Evolutionary conservation across 1,140 invertebrate species (phyloP).

Genomic region (Tigriopus japonicus): DNA sequence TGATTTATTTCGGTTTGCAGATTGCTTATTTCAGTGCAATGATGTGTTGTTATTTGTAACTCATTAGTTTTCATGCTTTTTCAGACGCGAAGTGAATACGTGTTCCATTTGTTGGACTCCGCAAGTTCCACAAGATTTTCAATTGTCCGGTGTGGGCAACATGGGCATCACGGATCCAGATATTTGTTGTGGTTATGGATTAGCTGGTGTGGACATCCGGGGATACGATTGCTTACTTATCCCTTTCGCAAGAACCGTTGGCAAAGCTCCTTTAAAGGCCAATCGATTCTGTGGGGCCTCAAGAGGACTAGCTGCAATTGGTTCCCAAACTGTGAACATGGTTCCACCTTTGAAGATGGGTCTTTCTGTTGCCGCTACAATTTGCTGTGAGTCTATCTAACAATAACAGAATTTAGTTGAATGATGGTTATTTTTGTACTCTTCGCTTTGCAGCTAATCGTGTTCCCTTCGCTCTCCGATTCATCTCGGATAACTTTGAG

Average conservation of each 20-base stretch:
- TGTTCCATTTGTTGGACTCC: conserved; percentile 5
- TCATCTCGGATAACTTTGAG: conserved; percentile 2
- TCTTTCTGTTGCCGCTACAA: background rate
- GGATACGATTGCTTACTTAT: background rate
- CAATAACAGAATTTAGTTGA: background rate
- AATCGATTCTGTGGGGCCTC: conserved; percentile 8
- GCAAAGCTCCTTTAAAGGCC: background rate
- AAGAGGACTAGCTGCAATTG: background rate
- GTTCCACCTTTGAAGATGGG: background rate
- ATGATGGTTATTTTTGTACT: background rate
- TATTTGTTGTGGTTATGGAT: conserved; percentile 2
- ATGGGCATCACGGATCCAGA: conserved; percentile 3
- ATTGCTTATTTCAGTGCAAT: background rate
- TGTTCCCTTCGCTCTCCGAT: background rate
- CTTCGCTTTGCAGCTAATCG: background rate
- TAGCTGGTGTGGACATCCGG: background rate
- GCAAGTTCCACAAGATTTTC: background rate
- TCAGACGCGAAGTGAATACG: conserved; percentile 3
- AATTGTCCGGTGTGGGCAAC: background rate
- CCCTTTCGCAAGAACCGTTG: background rate
- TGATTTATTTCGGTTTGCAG: background rate
- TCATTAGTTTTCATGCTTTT: background rate
- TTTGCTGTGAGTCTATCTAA: conserved; percentile 5
- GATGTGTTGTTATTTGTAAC: background rate
- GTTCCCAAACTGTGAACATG: background rate